phyloP scores from a whole-genome alignment of 1,140 invertebrate genomes.

The Zelostemma sp. region DNA sequence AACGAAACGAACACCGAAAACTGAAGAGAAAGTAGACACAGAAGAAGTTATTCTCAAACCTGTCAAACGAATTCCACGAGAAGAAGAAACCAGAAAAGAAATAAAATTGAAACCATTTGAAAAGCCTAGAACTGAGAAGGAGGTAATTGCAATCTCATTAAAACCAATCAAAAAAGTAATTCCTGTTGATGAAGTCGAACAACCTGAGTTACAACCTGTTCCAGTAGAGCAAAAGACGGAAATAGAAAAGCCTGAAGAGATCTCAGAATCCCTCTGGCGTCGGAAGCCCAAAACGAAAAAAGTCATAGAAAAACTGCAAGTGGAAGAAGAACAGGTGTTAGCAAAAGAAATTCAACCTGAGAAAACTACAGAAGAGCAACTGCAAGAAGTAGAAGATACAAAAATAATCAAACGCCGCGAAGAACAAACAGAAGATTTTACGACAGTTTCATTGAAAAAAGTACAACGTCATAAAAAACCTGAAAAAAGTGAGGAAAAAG shows the following conservation, averaged over 20 bases:
- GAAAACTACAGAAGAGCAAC: constrained; percentile 42
- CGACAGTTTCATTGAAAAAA: constrained; percentile 16
- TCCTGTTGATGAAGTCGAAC: neutral
- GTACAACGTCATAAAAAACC: constrained; percentile 27
- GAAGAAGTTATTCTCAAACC: constrained; percentile 56
- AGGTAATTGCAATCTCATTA: constrained; percentile 57
- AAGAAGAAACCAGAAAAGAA: constrained; percentile 19
- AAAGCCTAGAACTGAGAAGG: constrained; percentile 57
- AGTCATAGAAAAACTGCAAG: constrained; percentile 18
- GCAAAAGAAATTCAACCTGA: constrained; percentile 17
- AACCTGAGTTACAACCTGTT: constrained; percentile 5
- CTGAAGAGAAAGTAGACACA: constrained; percentile 51
- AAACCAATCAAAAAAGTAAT: constrained; percentile 22
- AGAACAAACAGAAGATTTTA: constrained; percentile 13
- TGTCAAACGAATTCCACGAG: constrained; percentile 38
- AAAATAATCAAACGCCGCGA: constrained; percentile 7
- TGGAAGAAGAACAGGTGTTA: constrained; percentile 11
- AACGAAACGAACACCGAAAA: constrained; percentile 14
- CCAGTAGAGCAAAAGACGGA: constrained; percentile 51
- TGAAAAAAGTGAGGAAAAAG: constrained; percentile 41
- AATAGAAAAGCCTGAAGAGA: constrained; percentile 17
- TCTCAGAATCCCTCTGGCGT: neutral
- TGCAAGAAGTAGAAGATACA: neutral
- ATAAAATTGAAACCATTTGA: constrained; percentile 61
- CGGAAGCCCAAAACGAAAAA: constrained; percentile 13